Conservation (phyloP, 2,888 invertebrate genomes). For the Ariolimax columbianus region DNA sequence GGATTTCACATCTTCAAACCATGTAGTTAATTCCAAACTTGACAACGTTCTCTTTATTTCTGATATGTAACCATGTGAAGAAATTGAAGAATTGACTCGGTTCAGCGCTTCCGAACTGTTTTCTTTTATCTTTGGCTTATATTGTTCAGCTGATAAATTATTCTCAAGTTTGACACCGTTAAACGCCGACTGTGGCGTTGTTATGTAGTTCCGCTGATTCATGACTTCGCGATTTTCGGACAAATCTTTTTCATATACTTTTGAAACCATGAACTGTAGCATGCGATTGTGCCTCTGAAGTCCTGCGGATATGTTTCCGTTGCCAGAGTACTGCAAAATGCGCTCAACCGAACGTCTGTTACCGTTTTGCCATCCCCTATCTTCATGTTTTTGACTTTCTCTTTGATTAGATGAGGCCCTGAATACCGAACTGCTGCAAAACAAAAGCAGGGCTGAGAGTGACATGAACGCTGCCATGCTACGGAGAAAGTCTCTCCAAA, state of each 20-base stretch:
- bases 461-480: conserved; percentile 31
- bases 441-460: conserved; percentile 7
- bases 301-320: neutral
- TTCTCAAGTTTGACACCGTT: neutral
- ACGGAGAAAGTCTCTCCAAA: conserved; percentile 12
- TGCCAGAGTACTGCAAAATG: neutral
- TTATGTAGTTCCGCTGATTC: too few relatives aligned
- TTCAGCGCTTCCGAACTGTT: too few relatives aligned
- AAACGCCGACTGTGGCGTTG: neutral
- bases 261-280: conserved; percentile 26
- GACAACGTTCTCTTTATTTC: neutral
- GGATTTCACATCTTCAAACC: neutral
- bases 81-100: too few relatives aligned
- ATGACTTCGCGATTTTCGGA: neutral
- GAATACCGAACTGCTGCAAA: conserved; percentile 23
- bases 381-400: neutral
- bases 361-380: neutral
- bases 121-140: neutral
- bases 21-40: neutral
- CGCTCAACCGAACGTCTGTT: neutral
- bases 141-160: neutral
- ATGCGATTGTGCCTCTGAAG: conserved; percentile 19
- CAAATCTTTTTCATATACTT: neutral
- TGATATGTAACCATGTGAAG: neutral
- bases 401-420: neutral